Evolutionary conservation across 2,113 vertebrate genomes (phyloP), one percentile per base, ranked within the genome.

Genomic region (Peromyscus californicus): DNA sequence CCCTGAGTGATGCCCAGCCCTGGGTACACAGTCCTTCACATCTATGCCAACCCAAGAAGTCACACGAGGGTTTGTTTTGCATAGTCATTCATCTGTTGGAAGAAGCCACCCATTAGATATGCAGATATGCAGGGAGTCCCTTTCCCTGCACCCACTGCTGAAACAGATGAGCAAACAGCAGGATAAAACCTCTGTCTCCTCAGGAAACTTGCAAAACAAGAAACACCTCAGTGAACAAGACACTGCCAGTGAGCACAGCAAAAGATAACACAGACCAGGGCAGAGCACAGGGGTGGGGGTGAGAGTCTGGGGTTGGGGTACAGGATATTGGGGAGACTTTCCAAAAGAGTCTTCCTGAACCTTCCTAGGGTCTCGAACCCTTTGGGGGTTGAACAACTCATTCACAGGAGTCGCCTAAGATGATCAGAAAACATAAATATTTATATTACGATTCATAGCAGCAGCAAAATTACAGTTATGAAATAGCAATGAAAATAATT

Each of bases 81-180:
- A 16, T 0, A 8, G 29, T 6, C 9, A 26, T 8, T n/a, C 39
- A 42, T 33, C 29, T 21, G 69, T 33, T 70, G 69, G 21, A 51
- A 48, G 13, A 8, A 69, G 31, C 36, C 29, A 7, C 13, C 21
- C 78, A 5, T 48, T 48, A 29, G 63, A 29, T 31, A 29, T 63
- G n/a, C 51, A 75, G 51, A 24, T 45, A 8, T 79, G 19, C 76
- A 22, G 59, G 59, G 42, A 31, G 22, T 0, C 8, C 84, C 54
- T 59, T 72, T 76, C 70, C 6, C 42, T 10, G 65, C 22, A 24
- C 9, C 59, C 7, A 7, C 63, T 36, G 36, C 48, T 24, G 2
- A 12, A 8, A 54, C 0, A 86, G n/a, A 90, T 31, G 39, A 8
- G 36, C 1, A 24, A 51, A 33, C 0, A 1, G 39, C 7, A 33